Evolutionary conservation across 2,797 vertebrate genomes (phyloP), one percentile per base, ranked within the genome.

Genomic region (Lithobates sylvaticus): DNA sequence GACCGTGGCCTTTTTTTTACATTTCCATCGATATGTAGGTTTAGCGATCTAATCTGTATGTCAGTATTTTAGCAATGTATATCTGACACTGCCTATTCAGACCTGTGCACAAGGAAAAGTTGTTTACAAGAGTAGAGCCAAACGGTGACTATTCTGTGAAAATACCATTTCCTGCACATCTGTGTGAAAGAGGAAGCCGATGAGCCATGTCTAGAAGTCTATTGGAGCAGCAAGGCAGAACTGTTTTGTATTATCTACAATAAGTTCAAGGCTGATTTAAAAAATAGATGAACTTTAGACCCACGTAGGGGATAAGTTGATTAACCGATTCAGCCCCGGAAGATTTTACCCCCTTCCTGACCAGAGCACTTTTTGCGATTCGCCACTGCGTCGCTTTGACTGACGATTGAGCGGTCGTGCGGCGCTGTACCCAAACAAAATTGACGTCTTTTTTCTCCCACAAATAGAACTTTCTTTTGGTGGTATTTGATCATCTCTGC

Each of bases 171-270:
- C 91, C 91, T 91, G 91, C 81, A 78, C 91, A 92, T 88, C 91
- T 93, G 92, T 89, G 58, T 78, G 84, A 89, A 89, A 79, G 91
- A 91, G 92, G 91, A 92, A 93, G 88, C 21, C 88, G 76, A 7
- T 21, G 34, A 34, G 47, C 8, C 10, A 39, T 86, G 27, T 75
- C 69, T 78, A 72, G 61, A 75, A 83, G 75, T 67, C 36, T 79
- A 18, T 16, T 8, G 26, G 42, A 32, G 42, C 70, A 69, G 32
- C 4, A 13, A 78, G 10, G n/a, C 70, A 87, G 64, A 84, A 84
- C 71, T 32, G 32, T 32, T 2, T 4, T 32, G 32, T 32, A 68
- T 64, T 2, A 29, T 34, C 36, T 72, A 81, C 50, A 64, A 29
- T 39, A n/a, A 8, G 10, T 68, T 32, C 27, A 10, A 23, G 6